These are phyloP conservation scores for Geodia barretti DNA, from an alignment of 37 sponge, comb jelly and placozoan genomes.

Conservation along the genomic window DNA sequence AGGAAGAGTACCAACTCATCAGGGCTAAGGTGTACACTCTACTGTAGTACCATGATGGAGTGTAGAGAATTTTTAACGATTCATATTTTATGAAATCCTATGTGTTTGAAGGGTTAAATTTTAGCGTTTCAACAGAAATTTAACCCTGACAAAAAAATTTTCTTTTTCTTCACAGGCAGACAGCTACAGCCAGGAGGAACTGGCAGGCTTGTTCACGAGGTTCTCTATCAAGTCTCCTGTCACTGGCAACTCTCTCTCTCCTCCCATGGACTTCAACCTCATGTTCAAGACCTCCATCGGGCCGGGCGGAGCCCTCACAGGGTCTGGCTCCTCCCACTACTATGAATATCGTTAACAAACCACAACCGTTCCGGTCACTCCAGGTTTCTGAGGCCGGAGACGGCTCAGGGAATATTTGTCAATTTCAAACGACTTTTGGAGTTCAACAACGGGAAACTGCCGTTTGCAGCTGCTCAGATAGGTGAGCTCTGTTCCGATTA, in stretches of 20 bases:
- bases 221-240: slow-evolving; percentile 82
- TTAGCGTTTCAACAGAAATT: neutral
- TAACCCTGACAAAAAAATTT: too few species aligned
- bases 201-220: slow-evolving; percentile 69
- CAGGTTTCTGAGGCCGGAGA: slow-evolving; percentile 94
- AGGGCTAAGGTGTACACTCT: slow-evolving; percentile 36
- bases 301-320: slow-evolving; percentile 76
- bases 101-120: slow-evolving; percentile 3
- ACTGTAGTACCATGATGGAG: too few species aligned
- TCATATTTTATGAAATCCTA: neutral
- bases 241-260: slow-evolving; percentile 78
- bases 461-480: slow-evolving; percentile 97
- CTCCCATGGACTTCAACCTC: slow-evolving; percentile 92
- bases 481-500: slow-evolving; percentile 54
- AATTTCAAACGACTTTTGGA: slow-evolving; percentile 96
- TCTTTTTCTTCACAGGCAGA: slow-evolving; percentile 61
- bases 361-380: neutral
- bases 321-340: slow-evolving; percentile 39
- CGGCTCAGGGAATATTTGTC: slow-evolving; percentile 99
- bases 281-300: slow-evolving; percentile 97
- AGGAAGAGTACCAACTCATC: slow-evolving; percentile 56
- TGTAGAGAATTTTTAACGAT: too few species aligned
- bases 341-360: neutral
- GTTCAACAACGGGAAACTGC: slow-evolving; percentile 94
- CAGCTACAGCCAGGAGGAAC: slow-evolving; percentile 66